Percentiles rank a stretch among this genome's conserved stretches.
Conservation (phyloP, 2,888 invertebrate genomes). For the Synanthedon tipuliformis region DNA sequence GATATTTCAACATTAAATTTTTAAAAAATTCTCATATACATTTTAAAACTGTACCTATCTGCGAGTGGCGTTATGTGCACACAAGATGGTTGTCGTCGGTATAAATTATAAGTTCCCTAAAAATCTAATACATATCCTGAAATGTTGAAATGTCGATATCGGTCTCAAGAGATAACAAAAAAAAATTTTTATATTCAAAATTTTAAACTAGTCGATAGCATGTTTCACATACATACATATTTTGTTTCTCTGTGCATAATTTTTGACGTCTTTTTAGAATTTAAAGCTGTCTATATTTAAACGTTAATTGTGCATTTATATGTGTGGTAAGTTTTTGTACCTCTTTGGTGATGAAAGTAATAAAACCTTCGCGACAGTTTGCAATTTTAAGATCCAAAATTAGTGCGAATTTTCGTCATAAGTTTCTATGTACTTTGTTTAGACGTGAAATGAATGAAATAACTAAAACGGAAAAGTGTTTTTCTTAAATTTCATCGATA, state of each 20-base stretch:
- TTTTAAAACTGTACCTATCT: neutral
- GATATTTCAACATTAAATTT: conserved; percentile 42
- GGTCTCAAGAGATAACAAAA: conserved; percentile 28
- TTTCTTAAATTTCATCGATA: conserved; percentile 1
- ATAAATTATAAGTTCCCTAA: conserved; percentile 9
- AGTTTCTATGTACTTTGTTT: too few species aligned
- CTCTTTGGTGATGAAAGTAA: neutral
- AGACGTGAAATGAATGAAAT: too few species aligned
- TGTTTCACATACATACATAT: conserved; percentile 24
- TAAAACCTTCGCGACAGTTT: neutral
- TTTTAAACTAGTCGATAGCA: conserved; percentile 65
- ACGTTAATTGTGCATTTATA: conserved; percentile 58
- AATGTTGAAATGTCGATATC: conserved; percentile 54
- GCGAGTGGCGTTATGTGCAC: neutral
- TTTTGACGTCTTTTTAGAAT: conserved; percentile 61
- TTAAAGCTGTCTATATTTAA: conserved; percentile 40
- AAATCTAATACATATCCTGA: conserved; percentile 58
- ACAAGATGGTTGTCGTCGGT: neutral
- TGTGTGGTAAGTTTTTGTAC: conserved; percentile 38
- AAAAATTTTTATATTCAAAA: conserved; percentile 66
- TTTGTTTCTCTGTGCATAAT: conserved; percentile 52
- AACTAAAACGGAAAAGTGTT: too few species aligned
- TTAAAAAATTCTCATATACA: neutral
- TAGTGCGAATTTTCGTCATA: too few species aligned
- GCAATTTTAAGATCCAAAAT: too few species aligned